Evolutionary conservation across 2,113 vertebrate genomes (phyloP), one percentile per base, ranked within the genome.

Genomic region (Mungos mungo): DNA sequence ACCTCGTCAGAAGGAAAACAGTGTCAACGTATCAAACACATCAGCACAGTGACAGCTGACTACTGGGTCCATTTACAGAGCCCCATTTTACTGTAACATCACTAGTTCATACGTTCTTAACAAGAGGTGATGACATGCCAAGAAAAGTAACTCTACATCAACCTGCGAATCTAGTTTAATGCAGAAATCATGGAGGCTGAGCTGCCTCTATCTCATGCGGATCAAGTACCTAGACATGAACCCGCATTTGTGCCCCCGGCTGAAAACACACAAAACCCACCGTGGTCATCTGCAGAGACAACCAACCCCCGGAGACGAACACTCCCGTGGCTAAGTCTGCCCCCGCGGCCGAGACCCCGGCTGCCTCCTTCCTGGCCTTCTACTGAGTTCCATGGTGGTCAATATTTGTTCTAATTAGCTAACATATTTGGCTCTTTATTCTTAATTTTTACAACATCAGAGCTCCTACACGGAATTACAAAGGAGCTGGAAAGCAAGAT

Each of bases 151-250:
- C 38, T 38, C 74, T 79, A 90, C 66, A 76, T 57, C 60, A 90
- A 66, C 9, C 7, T 66, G 47, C 41, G 74, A 82, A 76, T 31
- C 29, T 77, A 15, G n/a, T 82, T 35, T 33, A 85, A 91, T 35
- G 45, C 38, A 68, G 19, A 27, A 86, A 85, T 85, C 52, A 86
- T 12, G 14, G 19, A 80, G 68, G 25, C 82, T 63, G 66, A 19
- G 35, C 21, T 57, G 57, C 50, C 31, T 35, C 25, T 18, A 74
- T 29, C 74, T 19, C 74, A 80, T 4, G 23, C 35, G 35, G 41
- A 95, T 10, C 38, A 81, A 63, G 2, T 38, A 76, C 77, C 90
- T 85, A 88, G 82, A 97, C 88, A 95, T 47, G 31, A 80, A 68
- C 25, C 23, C 66, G 50, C 23, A 77, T 38, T 77, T 86, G 57